These are phyloP conservation scores for Neolamprologus longior DNA, from an alignment of 2,113 vertebrate species.

Conservation along the genomic window DNA sequence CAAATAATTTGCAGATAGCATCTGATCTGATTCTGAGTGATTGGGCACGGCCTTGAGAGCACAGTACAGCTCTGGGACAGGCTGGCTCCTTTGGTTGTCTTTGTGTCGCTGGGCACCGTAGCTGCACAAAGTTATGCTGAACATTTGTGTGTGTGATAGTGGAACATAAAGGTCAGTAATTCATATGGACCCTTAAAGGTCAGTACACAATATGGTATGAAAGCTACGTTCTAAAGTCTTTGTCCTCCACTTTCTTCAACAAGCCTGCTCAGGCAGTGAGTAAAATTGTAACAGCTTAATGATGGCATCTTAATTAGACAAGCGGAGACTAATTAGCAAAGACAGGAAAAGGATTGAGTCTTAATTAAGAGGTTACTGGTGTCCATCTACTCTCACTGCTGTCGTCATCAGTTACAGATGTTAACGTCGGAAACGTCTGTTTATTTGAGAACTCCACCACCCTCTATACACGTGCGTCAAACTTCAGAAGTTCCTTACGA, in stretches of 20 bases:
- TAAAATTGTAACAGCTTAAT: not conserved
- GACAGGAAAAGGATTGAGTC: constrained; percentile 35
- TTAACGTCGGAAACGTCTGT: not conserved
- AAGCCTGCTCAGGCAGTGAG: not conserved
- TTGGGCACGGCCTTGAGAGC: not conserved
- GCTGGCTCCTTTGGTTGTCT: not conserved
- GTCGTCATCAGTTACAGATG: not conserved
- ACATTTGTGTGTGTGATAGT: not conserved
- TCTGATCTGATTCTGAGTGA: not conserved
- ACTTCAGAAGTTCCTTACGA: not conserved
- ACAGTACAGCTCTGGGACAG: not conserved
- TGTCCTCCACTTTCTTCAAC: not conserved
- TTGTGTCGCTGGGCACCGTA: not conserved
- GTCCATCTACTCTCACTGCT: not conserved
- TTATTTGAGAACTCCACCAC: not conserved
- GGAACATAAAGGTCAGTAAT: not conserved
- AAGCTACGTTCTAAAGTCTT: not conserved
- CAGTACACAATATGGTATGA: not conserved
- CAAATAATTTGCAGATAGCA: not conserved
- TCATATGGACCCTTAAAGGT: not conserved
- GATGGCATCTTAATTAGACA: constrained; percentile 54
- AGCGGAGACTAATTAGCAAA: constrained; percentile 48
- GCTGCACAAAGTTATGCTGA: not conserved
- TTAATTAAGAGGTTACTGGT: constrained; percentile 50
- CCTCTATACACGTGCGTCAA: not conserved